Conservation (phyloP, 2,797 vertebrate species). For the Pipistrellus kuhlii region DNA sequence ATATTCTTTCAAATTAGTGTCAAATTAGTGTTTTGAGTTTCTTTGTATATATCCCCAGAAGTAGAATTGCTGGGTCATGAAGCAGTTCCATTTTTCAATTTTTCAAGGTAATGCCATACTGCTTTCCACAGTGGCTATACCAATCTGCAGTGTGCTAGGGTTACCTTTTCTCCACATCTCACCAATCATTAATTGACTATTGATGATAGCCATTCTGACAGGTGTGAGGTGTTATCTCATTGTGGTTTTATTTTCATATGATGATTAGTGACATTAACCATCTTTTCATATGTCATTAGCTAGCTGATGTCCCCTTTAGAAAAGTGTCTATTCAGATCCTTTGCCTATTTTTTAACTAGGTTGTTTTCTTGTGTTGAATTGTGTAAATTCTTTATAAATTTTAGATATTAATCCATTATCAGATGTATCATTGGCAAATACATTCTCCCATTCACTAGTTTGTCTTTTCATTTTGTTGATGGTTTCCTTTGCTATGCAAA, state of each 20-base stretch:
- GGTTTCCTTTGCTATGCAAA: background rate
- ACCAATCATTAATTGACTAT: background rate
- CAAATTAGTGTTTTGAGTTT: background rate
- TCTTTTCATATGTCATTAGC: background rate
- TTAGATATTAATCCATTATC: background rate
- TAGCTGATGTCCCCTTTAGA: background rate
- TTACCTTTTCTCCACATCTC: background rate
- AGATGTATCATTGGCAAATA: background rate
- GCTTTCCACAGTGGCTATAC: background rate
- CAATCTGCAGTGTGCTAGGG: background rate
- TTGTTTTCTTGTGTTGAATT: background rate
- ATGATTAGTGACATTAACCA: background rate
- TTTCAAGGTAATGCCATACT: background rate
- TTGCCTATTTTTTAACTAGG: background rate
- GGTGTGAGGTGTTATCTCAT: background rate
- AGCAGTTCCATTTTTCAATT: background rate
- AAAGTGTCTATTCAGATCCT: background rate
- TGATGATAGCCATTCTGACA: background rate
- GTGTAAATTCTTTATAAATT: background rate
- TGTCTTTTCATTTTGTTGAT: background rate
- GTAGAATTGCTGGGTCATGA: background rate
- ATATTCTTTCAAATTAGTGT: background rate
- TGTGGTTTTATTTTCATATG: background rate
- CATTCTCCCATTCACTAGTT: background rate
- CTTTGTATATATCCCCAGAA: background rate